phyloP scores from a whole-genome alignment of 2,113 vertebrate genomes.

The Galbula dea region DNA sequence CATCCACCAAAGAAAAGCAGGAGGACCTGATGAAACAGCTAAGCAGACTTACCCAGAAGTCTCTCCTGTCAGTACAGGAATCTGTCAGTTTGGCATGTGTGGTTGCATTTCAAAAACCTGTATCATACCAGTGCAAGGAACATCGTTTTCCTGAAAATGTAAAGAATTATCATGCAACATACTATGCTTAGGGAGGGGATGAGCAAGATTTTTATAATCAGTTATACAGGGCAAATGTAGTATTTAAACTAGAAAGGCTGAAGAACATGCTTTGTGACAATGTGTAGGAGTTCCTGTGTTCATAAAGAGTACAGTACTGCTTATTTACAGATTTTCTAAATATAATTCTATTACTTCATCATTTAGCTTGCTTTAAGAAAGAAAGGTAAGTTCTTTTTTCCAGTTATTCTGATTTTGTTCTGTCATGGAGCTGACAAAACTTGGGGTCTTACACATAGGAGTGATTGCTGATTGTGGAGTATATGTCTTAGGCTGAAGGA shows the following conservation, averaged over 20 bases:
- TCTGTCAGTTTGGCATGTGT: background rate
- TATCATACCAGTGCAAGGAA: background rate
- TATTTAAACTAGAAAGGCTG: background rate
- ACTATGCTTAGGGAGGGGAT: background rate
- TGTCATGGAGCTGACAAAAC: background rate
- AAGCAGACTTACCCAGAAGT: background rate
- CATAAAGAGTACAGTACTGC: background rate
- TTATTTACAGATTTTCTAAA: background rate
- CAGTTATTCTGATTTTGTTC: background rate
- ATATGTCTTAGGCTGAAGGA: background rate
- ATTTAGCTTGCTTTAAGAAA: background rate
- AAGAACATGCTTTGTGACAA: background rate
- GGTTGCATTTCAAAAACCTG: background rate
- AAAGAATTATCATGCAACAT: background rate
- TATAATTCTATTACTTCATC: background rate
- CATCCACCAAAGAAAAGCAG: background rate
- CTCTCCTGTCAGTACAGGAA: background rate
- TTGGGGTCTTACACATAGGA: background rate
- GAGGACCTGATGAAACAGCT: background rate
- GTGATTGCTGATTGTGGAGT: background rate
- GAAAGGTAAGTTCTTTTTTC: background rate
- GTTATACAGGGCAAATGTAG: background rate
- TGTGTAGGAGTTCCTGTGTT: background rate
- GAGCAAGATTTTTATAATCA: background rate
- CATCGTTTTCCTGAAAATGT: background rate